Base-by-base conservation (phyloP, 2,797 vertebrate genomes). In the Ciconia nigra region DNA sequence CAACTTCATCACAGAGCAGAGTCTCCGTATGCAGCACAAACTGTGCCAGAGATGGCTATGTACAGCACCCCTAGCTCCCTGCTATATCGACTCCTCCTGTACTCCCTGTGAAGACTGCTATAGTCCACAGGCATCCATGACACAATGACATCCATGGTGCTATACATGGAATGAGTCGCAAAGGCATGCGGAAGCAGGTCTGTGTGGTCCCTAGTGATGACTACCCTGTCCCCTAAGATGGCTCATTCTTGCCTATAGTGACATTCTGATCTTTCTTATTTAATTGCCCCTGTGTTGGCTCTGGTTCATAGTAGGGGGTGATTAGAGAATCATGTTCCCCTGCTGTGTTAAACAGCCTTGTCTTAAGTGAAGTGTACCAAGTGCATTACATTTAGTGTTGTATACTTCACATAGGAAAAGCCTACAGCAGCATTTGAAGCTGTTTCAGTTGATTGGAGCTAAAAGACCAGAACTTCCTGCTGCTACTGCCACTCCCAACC, bases 391-490 rank as follows among this genome's bases (percentile, higher is more conserved):
- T 72, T 37, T 55, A 73, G 47, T 9, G 35, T 49, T 61, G 47
- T 61, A 11, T 41, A 41, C 59, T 63, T 83, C 74, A 11, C 63
- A 13, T 7, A 65, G 78, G 61, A 78, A 87, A 94, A 78, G 79
- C 44, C 59, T 44, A 5, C 33, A 81, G 66, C 57, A 51, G 76
- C 61, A 44, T 55, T 88, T 74, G 93, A 93, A 89, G 87, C 79
- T 7, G 84, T 92, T 96, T 94, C 89, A 87, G 79, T 81, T 93
- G 89, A 86, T 35, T 86, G 84, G 92, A 90, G 67, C 90, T 89
- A 87, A 94, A 94, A 96, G 79, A 87, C 57, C 72, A 92, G 86
- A 96, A 83, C 72, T 95, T 94, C 95, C 94, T 94, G 88, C 92
- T 92, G 94, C 90, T 96, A 13, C 84, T 66, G 83, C 95, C 94